phyloP scores from a whole-genome alignment of 2,888 invertebrate genomes.

The Sisyra nigra region DNA sequence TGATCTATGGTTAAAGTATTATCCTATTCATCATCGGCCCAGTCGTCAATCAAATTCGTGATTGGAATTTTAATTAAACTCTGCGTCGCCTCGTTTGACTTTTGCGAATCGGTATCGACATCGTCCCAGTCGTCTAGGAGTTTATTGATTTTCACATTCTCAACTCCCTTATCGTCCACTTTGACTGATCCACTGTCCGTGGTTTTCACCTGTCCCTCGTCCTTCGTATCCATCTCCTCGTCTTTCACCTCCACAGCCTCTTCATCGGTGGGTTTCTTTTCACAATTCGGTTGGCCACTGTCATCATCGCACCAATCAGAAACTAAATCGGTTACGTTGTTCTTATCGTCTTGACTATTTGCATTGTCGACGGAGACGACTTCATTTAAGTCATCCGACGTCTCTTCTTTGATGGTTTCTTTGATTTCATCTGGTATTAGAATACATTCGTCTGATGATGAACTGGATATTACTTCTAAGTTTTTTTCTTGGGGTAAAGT shows the following conservation, averaged over 20 bases:
- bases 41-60: constrained; percentile 27
- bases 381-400: not conserved
- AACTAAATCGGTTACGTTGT: constrained; percentile 7
- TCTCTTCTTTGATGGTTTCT: not conserved
- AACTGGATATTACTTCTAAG: constrained; percentile 2
- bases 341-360: constrained; percentile 2
- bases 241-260: constrained; percentile 8
- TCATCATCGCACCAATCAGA: constrained; percentile 9
- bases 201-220: constrained; percentile 5
- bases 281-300: constrained; percentile 2
- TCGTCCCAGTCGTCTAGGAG: constrained; percentile 26
- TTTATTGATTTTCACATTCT: constrained; percentile 18
- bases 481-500: constrained; percentile 1
- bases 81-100: constrained; percentile 20
- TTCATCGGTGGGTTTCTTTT: not conserved
- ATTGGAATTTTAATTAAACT: constrained; percentile 19
- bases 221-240: constrained; percentile 6
- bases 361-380: not conserved
- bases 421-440: constrained; percentile 4
- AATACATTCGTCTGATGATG: not conserved
- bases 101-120: constrained; percentile 27
- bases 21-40: constrained; percentile 26
- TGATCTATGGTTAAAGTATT: no score
- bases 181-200: constrained; percentile 1
- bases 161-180: constrained; percentile 11